Evolutionary conservation across 1,140 invertebrate species (phyloP).

Genomic region (Pararge aegeria): DNA sequence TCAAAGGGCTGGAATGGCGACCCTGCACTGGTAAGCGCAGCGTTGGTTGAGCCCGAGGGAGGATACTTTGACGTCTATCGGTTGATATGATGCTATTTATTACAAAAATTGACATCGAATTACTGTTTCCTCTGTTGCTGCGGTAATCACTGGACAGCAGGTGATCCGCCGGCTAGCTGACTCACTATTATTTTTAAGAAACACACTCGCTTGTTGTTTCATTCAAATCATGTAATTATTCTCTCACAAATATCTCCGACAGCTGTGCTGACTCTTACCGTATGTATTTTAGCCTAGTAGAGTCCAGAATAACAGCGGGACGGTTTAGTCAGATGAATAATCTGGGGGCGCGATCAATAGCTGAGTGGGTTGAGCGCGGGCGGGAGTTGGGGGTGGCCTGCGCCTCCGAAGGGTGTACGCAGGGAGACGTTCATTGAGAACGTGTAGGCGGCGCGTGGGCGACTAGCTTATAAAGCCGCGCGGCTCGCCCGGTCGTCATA

Average conservation of each 20-base stretch:
- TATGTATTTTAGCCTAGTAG: not conserved
- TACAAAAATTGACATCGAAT: too few species aligned
- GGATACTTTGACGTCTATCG: too few species aligned
- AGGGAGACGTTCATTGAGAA: slow-evolving; percentile 81
- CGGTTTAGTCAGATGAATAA: slow-evolving; percentile 69
- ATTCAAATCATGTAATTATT: too few species aligned
- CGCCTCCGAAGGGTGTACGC: slow-evolving; percentile 28
- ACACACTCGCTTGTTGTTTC: too few species aligned
- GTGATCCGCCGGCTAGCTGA: too few species aligned
- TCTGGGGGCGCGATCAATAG: slow-evolving; percentile 73
- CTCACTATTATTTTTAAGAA: too few species aligned
- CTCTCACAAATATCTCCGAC: not conserved
- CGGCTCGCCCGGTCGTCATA: slow-evolving; percentile 54
- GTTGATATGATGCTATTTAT: too few species aligned
- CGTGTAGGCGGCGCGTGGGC: slow-evolving; percentile 80
- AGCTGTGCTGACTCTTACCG: not conserved
- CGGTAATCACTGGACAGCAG: too few species aligned
- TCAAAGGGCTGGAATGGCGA: too few species aligned
- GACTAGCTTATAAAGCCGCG: slow-evolving; percentile 79
- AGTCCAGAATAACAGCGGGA: slow-evolving; percentile 35
- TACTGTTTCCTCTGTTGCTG: too few species aligned
- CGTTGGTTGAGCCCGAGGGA: too few species aligned
- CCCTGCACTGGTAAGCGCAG: too few species aligned
- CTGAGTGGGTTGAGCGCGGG: slow-evolving; percentile 37
- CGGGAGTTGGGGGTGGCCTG: slow-evolving; percentile 19